These are phyloP conservation scores for Clupea harengus DNA, from an alignment of 2,113 vertebrate genomes.

Conservation along the genomic window DNA sequence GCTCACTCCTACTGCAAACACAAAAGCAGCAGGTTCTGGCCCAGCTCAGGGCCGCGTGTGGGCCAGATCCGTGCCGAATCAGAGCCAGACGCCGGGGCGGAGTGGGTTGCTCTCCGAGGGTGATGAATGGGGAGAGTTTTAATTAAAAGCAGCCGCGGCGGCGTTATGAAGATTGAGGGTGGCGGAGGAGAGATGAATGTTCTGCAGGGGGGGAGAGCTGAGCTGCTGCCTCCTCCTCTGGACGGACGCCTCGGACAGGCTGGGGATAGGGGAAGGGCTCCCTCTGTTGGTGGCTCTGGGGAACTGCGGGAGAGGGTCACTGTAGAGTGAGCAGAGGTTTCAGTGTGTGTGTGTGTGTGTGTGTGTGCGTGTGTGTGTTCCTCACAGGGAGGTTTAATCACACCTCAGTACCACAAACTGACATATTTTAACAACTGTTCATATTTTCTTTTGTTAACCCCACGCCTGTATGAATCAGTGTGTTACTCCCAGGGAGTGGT, in stretches of 20 bases:
- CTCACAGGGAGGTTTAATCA: too few species aligned
- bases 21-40: not conserved
- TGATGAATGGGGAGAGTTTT: conserved; percentile 58
- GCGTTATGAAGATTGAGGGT: conserved; percentile 66
- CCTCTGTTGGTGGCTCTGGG: conserved; percentile 62
- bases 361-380: not conserved
- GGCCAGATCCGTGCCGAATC: not conserved
- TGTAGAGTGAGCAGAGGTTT: not conserved
- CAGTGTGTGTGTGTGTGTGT: not conserved
- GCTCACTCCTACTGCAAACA: too few species aligned
- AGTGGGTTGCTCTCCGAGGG: not conserved
- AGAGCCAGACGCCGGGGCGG: not conserved
- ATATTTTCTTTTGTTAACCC: too few species aligned
- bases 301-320: not conserved
- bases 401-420: too few species aligned
- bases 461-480: too few species aligned
- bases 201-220: conserved; percentile 23
- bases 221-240: not conserved
- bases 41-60: not conserved
- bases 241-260: not conserved
- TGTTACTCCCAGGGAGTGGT: too few species aligned
- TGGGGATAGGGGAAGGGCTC: conserved; percentile 61
- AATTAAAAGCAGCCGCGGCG: conserved; percentile 61
- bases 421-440: too few species aligned
- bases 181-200: conserved; percentile 60